Percentiles rank a stretch among this genome's conserved stretches.
Conservation (phyloP, 2,888 invertebrate genomes). For the Clostera curtula region DNA sequence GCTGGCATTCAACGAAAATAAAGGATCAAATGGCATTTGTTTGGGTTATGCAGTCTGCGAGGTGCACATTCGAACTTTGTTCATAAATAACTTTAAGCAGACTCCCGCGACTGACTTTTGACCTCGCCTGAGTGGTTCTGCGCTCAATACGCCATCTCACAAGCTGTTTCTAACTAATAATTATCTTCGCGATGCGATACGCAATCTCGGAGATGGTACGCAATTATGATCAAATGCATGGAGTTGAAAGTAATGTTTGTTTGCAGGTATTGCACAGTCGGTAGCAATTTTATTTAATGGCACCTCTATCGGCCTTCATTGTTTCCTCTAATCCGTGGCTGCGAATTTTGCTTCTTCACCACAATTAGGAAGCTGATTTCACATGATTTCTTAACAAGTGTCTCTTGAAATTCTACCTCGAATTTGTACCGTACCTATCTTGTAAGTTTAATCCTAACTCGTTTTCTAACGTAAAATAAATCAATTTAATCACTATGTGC, state of each 20-base stretch:
- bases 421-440: no score
- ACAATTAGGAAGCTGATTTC: no score
- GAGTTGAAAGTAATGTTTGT: conserved; percentile 4
- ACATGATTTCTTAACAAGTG: no score
- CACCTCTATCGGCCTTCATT: no score
- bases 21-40: conserved; percentile 22
- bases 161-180: conserved; percentile 10
- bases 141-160: conserved; percentile 8
- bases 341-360: no score
- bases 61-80: conserved; percentile 24
- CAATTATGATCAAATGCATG: conserved; percentile 2
- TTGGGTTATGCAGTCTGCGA: conserved; percentile 27
- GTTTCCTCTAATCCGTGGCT: no score
- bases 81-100: conserved; percentile 23
- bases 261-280: not conserved
- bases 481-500: no score
- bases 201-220: conserved; percentile 10
- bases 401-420: no score
- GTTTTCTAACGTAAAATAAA: no score
- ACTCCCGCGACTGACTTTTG: conserved; percentile 30
- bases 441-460: no score
- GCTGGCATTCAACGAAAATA: no score
- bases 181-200: conserved; percentile 10
- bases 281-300: not conserved
- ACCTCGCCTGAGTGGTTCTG: conserved; percentile 25